These are phyloP conservation scores for Chamaea fasciata DNA, from an alignment of 2,113 vertebrate genomes.

Conservation along the genomic window DNA sequence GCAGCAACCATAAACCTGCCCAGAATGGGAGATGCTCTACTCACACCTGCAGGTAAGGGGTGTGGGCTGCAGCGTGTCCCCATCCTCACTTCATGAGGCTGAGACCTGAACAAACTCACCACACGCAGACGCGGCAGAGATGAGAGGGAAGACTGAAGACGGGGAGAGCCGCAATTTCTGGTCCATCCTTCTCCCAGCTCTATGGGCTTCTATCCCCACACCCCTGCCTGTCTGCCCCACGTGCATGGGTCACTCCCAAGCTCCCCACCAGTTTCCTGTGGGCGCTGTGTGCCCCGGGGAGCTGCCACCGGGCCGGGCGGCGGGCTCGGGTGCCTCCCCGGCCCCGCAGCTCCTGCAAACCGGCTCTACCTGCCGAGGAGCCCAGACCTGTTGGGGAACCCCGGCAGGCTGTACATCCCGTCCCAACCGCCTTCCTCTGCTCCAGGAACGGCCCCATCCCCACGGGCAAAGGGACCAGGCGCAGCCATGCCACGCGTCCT, in stretches of 20 bases:
- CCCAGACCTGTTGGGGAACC: not conserved
- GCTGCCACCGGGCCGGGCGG: rapidly evolving
- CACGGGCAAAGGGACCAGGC: too few relatives aligned
- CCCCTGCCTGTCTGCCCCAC: not conserved
- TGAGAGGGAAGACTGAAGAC: rapidly evolving
- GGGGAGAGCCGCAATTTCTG: not conserved
- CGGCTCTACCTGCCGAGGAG: not conserved
- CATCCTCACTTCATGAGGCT: not conserved
- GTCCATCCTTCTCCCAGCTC: not conserved
- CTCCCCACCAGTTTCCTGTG: not conserved
- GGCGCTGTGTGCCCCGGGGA: not conserved
- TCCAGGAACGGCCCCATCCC: not conserved
- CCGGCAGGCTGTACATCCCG: not conserved
- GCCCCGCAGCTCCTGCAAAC: not conserved
- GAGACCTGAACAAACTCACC: not conserved
- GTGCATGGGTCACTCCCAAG: not conserved
- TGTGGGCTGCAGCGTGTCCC: not conserved
- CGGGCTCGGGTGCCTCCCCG: not conserved
- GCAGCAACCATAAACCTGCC: not conserved
- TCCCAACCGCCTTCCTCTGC: not conserved
- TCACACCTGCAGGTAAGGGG: not conserved
- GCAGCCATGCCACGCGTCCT: not conserved
- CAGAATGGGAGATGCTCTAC: not conserved
- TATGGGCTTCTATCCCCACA: not conserved
- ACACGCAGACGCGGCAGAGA: not conserved